Evolutionary conservation across 2,113 vertebrate species (phyloP).

Genomic region (Bubo bubo): DNA sequence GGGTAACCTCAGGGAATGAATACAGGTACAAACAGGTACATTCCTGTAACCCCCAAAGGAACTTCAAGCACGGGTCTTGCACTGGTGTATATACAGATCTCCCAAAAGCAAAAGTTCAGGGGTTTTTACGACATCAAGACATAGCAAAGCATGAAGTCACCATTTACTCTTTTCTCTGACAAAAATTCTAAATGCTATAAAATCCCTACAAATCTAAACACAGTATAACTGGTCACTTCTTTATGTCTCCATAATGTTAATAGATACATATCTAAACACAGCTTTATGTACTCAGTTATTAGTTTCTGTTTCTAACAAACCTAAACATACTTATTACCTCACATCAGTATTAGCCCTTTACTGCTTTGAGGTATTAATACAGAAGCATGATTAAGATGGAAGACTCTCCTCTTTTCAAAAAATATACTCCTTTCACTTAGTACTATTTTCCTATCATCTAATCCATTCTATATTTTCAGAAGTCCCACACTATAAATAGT

Average conservation of each 20-base stretch:
- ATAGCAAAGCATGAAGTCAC: not conserved
- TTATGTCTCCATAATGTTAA: not conserved
- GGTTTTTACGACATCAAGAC: not conserved
- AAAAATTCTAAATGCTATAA: not conserved
- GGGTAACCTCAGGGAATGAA: fast-evolving
- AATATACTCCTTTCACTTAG: not conserved
- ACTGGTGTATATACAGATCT: not conserved
- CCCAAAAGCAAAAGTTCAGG: not conserved
- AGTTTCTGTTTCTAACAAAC: not conserved
- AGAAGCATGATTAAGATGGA: not conserved
- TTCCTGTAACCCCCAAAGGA: not conserved
- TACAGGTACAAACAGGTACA: fast-evolving
- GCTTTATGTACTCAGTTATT: not conserved
- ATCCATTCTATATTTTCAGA: not conserved
- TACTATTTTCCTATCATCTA: not conserved
- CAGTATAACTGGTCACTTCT: not conserved
- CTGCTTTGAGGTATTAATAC: conserved; percentile 11
- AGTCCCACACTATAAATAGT: not conserved
- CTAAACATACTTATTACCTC: not conserved
- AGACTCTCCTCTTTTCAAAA: not conserved
- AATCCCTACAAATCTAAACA: not conserved
- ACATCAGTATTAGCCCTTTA: not conserved
- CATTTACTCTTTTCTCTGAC: not conserved
- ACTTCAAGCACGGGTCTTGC: fast-evolving
- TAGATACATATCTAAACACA: not conserved